Conservation (phyloP, 2,797 vertebrate genomes). For the Myotis vivesi region DNA sequence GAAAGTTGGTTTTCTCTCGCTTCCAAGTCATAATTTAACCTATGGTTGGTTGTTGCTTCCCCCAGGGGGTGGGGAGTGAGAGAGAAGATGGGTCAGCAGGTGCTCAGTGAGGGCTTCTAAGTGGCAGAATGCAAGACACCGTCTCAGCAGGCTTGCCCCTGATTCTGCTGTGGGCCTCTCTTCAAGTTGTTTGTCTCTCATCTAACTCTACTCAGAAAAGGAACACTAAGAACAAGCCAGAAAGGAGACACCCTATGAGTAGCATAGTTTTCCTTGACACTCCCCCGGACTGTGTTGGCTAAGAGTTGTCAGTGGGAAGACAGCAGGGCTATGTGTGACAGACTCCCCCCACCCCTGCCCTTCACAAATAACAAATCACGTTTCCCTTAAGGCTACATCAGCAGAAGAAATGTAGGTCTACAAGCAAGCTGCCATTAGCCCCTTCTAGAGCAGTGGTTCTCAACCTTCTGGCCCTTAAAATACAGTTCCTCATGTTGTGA, state of each 20-base stretch:
- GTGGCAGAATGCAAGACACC: neutral
- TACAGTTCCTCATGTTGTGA: too few relatives aligned
- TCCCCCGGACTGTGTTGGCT: neutral
- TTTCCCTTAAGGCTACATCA: neutral
- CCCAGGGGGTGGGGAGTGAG: neutral
- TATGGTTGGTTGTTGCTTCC: neutral
- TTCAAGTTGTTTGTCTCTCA: neutral
- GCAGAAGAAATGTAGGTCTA: conserved; percentile 5
- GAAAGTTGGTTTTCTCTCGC: conserved; percentile 20
- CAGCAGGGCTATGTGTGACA: neutral
- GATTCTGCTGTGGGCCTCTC: neutral
- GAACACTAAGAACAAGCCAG: conserved; percentile 17
- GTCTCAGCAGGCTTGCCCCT: neutral
- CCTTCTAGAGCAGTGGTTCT: neutral
- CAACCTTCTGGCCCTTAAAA: too few relatives aligned
- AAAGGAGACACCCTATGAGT: neutral
- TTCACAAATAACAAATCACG: neutral
- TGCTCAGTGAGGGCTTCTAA: neutral
- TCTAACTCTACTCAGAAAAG: neutral
- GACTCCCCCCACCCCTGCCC: too few relatives aligned
- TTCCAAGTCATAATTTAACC: neutral
- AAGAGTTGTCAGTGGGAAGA: neutral
- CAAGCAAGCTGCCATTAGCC: neutral
- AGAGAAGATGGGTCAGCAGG: neutral
- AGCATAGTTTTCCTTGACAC: neutral